These are phyloP conservation scores for Carcina quercana DNA, from an alignment of 2,888 invertebrate species.

Conservation along the genomic window DNA sequence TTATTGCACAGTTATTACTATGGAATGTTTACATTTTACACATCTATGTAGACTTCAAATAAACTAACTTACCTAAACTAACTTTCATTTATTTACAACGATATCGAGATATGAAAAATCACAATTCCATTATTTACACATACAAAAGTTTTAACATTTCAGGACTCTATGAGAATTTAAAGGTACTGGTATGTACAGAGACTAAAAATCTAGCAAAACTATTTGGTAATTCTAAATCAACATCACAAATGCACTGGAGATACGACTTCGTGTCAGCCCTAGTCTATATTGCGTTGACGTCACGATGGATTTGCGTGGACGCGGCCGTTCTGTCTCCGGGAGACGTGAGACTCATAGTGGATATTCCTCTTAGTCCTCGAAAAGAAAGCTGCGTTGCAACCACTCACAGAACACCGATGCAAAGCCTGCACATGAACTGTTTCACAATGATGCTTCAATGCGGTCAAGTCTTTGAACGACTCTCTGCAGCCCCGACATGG, in stretches of 20 bases:
- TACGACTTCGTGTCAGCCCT: slow-evolving; percentile 19
- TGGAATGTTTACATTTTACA: slow-evolving; percentile 56
- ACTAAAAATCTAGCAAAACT: slow-evolving; percentile 27
- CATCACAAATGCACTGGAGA: slow-evolving; percentile 64
- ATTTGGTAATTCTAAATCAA: slow-evolving; percentile 55
- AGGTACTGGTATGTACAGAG: slow-evolving; percentile 39
- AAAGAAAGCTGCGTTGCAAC: slow-evolving; percentile 85
- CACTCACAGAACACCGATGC: slow-evolving; percentile 83
- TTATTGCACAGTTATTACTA: slow-evolving; percentile 62
- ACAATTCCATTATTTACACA: slow-evolving; percentile 5
- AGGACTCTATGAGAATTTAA: slow-evolving; percentile 31
- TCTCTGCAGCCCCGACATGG: slow-evolving; percentile 82
- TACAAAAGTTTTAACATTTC: slow-evolving; percentile 8
- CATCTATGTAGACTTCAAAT: slow-evolving; percentile 19
- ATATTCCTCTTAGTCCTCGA: slow-evolving; percentile 85
- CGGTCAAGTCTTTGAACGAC: slow-evolving; percentile 75
- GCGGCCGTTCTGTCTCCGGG: slow-evolving; percentile 50
- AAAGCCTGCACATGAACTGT: slow-evolving; percentile 79
- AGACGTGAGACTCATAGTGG: slow-evolving; percentile 81
- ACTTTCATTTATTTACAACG: slow-evolving; percentile 4
- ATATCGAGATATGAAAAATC: slow-evolving; percentile 3
- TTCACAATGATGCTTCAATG: slow-evolving; percentile 84
- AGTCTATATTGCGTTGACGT: slow-evolving; percentile 24
- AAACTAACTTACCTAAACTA: slow-evolving; percentile 2
- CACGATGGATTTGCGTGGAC: slow-evolving; percentile 45